Conservation (phyloP, 2,888 invertebrate species). For the Drosophila gaucha region DNA sequence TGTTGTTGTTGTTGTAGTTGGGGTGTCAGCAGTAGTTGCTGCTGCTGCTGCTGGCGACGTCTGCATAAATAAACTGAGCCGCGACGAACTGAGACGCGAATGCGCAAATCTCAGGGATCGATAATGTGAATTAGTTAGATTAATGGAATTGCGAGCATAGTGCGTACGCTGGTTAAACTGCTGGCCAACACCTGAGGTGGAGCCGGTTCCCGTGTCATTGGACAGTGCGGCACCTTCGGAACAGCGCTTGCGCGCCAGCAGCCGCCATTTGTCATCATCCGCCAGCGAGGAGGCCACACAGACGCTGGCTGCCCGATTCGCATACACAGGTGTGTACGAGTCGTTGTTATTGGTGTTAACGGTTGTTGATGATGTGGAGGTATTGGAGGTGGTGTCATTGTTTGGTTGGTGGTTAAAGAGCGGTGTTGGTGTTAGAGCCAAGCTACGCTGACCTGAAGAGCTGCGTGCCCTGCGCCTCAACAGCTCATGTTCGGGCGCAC, state of each 20-base stretch:
- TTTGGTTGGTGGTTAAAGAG: conserved; percentile 74
- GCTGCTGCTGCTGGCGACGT: conserved; percentile 45
- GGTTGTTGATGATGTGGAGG: conserved; percentile 36
- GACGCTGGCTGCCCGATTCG: conserved; percentile 82
- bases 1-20: conserved; percentile 36
- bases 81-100: conserved; percentile 83
- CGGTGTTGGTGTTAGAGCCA: conserved; percentile 83
- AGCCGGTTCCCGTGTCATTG: neutral
- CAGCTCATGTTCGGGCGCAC: conserved; percentile 65
- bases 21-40: conserved; percentile 48
- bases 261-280: conserved; percentile 85
- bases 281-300: conserved; percentile 73
- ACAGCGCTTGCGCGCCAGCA: conserved; percentile 83
- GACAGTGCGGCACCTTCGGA: conserved; percentile 75
- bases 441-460: conserved; percentile 81
- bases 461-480: conserved; percentile 70
- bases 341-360: conserved; percentile 67
- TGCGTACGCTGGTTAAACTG: conserved; percentile 80
- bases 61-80: conserved; percentile 83
- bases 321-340: conserved; percentile 83
- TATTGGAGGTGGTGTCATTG: conserved; percentile 32
- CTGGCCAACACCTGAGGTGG: conserved; percentile 32
- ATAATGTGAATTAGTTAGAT: conserved; percentile 83
- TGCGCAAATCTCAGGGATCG: conserved; percentile 84
- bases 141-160: conserved; percentile 83